Base-by-base conservation (phyloP, 1,140 invertebrate genomes). In the Drosophila punjabiensis region DNA sequence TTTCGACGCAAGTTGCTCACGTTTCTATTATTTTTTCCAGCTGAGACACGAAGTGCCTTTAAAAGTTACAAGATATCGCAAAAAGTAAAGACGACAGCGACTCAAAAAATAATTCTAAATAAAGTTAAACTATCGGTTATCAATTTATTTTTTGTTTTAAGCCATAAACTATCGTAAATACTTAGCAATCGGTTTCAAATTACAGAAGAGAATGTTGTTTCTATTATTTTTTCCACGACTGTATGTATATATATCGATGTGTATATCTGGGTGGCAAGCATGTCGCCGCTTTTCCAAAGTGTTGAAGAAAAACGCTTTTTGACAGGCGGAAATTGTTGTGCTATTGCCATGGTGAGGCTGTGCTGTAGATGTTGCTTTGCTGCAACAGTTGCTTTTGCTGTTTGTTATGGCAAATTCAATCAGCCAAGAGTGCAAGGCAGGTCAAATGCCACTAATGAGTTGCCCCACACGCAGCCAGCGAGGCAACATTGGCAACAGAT, bases 401-500 rank as follows among this genome's bases (percentile, higher is more conserved):
- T 90, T 90, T 80, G 76, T 61, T 80, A 73, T 80, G 67, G 86
- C 86, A 89, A 89, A 89, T 89, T 89, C 86, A 89, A 89, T 89
- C 86, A 85, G 70, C 67, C 86, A 67, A 82, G 88, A 86, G 86
- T 79, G 86, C 86, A 90, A 76, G 86, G 39, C 82, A 82, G 86
- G 86, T 89, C 86, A 89, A 89, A 89, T 85, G 86, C 86, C 86
- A 89, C 86, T 89, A 89, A 89, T 89, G 86, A 89, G 86, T 90
- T 89, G 81, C 86, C 86, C 86, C 86, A 89, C 86, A 89, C 86
- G 82, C 86, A 89, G 85, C 64, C 70, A 68, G 33, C 10, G 59
- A 58, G 35, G 35, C 52, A 53, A 53, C 52, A 50, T 50, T 13
- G 50, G 43, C 62, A 58, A 47, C 64, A 70, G 67, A 74, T 74